Conservation (phyloP, 2,888 invertebrate species). For the Erynnis tages region DNA sequence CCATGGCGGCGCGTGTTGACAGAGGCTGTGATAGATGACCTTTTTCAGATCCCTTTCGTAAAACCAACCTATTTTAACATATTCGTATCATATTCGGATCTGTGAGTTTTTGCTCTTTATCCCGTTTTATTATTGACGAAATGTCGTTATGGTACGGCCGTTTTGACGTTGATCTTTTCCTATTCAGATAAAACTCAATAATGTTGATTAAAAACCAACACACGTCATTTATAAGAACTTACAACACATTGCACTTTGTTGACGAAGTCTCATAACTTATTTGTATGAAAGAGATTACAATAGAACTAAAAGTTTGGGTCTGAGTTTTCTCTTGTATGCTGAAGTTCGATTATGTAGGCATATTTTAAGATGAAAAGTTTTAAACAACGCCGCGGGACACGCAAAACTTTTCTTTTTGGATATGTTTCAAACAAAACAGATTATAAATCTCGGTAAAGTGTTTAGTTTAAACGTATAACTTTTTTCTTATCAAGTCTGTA, state of each 20-base stretch:
- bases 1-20: slow-evolving; percentile 69
- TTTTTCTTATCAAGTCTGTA: too few relatives aligned
- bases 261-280: slow-evolving; percentile 6
- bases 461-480: not conserved
- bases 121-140: slow-evolving; percentile 23
- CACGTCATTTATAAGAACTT: too few relatives aligned
- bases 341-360: slow-evolving; percentile 21
- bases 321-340: slow-evolving; percentile 12
- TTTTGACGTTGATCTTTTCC: slow-evolving; percentile 1
- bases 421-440: slow-evolving; percentile 11
- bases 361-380: slow-evolving; percentile 18
- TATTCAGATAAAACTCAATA: too few relatives aligned
- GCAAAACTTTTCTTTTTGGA: slow-evolving; percentile 9
- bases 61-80: slow-evolving; percentile 20
- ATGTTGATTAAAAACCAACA: too few relatives aligned
- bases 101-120: slow-evolving; percentile 26
- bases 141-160: slow-evolving; percentile 12
- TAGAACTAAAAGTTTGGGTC: slow-evolving; percentile 11
- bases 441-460: not conserved
- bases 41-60: slow-evolving; percentile 57
- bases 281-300: slow-evolving; percentile 17
- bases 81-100: slow-evolving; percentile 24
- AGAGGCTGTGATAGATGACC: slow-evolving; percentile 72
- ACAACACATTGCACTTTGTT: not conserved
- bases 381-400: slow-evolving; percentile 9